Evolutionary conservation across 2,888 invertebrate genomes (phyloP), one percentile per base, ranked within the genome.

Genomic region (Anarsia innoxiella): DNA sequence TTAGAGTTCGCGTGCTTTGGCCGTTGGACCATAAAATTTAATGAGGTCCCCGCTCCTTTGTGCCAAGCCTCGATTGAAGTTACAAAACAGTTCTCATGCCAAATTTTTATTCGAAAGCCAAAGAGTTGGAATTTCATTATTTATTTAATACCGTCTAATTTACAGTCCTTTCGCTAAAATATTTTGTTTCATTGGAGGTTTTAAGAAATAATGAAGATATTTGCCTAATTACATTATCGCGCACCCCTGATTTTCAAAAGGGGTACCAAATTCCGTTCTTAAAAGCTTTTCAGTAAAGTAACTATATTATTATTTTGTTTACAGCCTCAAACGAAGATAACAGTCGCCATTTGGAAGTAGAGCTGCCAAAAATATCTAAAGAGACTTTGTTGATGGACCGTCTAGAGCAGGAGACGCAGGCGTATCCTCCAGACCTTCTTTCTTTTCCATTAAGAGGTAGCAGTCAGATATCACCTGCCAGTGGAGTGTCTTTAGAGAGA

Each of bases 351-450:
- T 77, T 87, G 40, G 89, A 90, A 29, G 76, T 88, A 42, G 87
- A 88, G 36, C 73, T 87, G 19, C 86, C 87, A 3, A 83, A 83
- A 40, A 76, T 84, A 42, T 73, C 86, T 1, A 84, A 82, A 49
- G 87, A 88, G 46, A 68, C 76, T 27, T 52, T 88, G 45, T 71
- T 87, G 44, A 50, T 78, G 34, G 72, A 79, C 25, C 61, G 77
- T 31, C 66, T 83, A 53, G 48, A 80, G 0, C 85, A 86, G 40
- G 82, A 82, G 10, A 86, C 86, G 40, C 87, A 89, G 27, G 90
- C 91, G 10, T 89, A 93, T 62, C 93, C 94, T 12, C 94, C 95
- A 5, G 95, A 95, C 66, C 84, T 95, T 6, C 78, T 95, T 39
- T 89, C 94, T 1, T 94, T 94, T 56, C 91, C 92, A 2, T 86